Conservation (phyloP, 2,888 invertebrate genomes). For the Leucoma salicis region DNA sequence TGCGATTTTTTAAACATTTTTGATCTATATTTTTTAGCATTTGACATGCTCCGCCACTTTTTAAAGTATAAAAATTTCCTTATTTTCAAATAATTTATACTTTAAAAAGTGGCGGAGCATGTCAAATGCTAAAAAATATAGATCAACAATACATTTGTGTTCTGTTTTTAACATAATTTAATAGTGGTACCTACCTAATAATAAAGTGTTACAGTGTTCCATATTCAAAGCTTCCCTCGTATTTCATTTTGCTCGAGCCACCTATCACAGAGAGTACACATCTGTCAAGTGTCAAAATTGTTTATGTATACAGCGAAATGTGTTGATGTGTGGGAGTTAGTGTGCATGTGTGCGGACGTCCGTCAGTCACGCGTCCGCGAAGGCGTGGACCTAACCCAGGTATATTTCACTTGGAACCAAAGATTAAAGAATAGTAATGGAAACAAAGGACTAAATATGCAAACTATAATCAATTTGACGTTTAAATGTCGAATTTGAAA, state of each 20-base stretch:
- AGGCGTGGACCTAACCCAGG: slow-evolving; percentile 46
- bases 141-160: too few relatives aligned
- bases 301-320: slow-evolving; percentile 10
- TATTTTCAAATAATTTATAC: too few relatives aligned
- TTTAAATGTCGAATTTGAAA: too few relatives aligned
- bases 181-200: slow-evolving; percentile 14
- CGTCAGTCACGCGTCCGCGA: slow-evolving; percentile 65
- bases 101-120: too few relatives aligned
- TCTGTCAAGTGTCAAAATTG: slow-evolving; percentile 37
- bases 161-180: slow-evolving; percentile 26
- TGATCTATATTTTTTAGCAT: too few relatives aligned
- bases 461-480: too few relatives aligned
- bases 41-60: too few relatives aligned
- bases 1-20: too few relatives aligned
- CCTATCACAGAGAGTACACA: slow-evolving; percentile 33
- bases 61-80: too few relatives aligned
- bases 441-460: too few relatives aligned
- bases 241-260: slow-evolving; percentile 27
- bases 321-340: slow-evolving; percentile 25
- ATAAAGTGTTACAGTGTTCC: slow-evolving; percentile 34
- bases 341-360: slow-evolving; percentile 49
- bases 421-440: background rate
- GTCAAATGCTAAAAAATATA: too few relatives aligned
- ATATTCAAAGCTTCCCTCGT: slow-evolving; percentile 35
- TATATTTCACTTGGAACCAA: slow-evolving; percentile 30